These are phyloP conservation scores for Protaetia brevitarsis DNA, from an alignment of 1,140 invertebrate species.

Conservation along the genomic window DNA sequence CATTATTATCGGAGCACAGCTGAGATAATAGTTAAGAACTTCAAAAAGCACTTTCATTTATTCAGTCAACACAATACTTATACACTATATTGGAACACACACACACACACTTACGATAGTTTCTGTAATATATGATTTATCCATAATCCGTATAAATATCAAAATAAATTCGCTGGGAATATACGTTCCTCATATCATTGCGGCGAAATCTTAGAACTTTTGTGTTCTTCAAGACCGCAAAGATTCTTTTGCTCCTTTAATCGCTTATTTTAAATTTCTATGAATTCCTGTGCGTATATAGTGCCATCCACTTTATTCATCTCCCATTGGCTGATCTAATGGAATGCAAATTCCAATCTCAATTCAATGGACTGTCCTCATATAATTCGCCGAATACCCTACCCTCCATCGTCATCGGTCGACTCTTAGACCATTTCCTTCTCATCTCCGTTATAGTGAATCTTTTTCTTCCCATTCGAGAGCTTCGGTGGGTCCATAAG, in stretches of 20 bases:
- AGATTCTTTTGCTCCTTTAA: background rate
- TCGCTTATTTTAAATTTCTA: background rate
- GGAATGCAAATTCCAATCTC: slow-evolving; percentile 16
- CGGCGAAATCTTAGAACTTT: too few relatives aligned
- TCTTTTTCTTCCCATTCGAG: slow-evolving; percentile 12
- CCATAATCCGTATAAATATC: too few relatives aligned
- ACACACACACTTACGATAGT: too few relatives aligned
- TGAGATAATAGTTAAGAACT: too few relatives aligned
- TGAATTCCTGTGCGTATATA: background rate
- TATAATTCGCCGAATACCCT: background rate
- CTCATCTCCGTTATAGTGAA: slow-evolving; percentile 17
- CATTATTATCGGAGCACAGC: too few relatives aligned
- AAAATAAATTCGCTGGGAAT: too few relatives aligned
- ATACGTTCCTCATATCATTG: too few relatives aligned
- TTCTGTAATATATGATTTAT: too few relatives aligned
- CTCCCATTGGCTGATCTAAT: slow-evolving; percentile 1
- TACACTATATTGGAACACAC: too few relatives aligned
- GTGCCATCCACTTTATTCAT: background rate
- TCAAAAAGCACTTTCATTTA: too few relatives aligned
- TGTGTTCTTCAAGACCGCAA: too few relatives aligned
- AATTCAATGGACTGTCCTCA: slow-evolving; percentile 15
- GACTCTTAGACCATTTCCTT: slow-evolving; percentile 9
- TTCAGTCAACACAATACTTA: too few relatives aligned
- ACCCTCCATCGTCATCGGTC: slow-evolving; percentile 2
- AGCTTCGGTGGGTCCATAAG: background rate